Conservation (phyloP, 1,140 invertebrate genomes). For the Pinna nobilis region DNA sequence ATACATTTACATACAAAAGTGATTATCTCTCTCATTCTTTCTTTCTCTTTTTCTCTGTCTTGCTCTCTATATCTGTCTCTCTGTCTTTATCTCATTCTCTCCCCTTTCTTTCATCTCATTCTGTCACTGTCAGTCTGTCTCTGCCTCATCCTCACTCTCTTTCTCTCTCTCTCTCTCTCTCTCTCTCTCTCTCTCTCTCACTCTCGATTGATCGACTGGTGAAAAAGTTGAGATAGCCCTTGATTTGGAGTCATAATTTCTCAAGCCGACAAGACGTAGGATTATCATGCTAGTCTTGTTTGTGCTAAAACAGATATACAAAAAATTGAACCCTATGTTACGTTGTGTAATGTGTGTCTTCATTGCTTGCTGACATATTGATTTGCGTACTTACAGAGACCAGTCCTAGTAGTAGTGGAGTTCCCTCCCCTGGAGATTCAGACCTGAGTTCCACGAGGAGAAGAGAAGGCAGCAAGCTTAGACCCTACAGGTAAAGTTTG, state of each 20-base stretch:
- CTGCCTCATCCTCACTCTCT: background rate
- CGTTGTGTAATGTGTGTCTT: background rate
- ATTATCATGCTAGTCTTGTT: too few relatives aligned
- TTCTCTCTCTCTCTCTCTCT: background rate
- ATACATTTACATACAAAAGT: too few relatives aligned
- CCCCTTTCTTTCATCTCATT: too few relatives aligned
- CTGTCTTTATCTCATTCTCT: too few relatives aligned
- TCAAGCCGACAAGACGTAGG: too few relatives aligned
- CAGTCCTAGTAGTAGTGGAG: conserved; percentile 35
- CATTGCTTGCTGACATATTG: background rate
- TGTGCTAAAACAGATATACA: background rate
- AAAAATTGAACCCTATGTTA: background rate
- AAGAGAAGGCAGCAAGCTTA: conserved; percentile 44
- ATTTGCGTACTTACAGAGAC: conserved; percentile 16
- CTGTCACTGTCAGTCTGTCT: too few relatives aligned
- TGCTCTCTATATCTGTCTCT: too few relatives aligned
- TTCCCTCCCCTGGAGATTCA: conserved; percentile 47
- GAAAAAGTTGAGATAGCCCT: background rate
- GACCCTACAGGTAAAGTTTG: conserved; percentile 54
- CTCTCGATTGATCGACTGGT: background rate
- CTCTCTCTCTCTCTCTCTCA: background rate
- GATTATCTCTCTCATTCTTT: too few relatives aligned
- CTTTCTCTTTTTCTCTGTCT: too few relatives aligned
- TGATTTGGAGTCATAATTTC: too few relatives aligned
- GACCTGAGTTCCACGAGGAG: conserved; percentile 43